phyloP scores from a whole-genome alignment of 2,797 vertebrate species.

The Kryptopterus vitreolus region DNA sequence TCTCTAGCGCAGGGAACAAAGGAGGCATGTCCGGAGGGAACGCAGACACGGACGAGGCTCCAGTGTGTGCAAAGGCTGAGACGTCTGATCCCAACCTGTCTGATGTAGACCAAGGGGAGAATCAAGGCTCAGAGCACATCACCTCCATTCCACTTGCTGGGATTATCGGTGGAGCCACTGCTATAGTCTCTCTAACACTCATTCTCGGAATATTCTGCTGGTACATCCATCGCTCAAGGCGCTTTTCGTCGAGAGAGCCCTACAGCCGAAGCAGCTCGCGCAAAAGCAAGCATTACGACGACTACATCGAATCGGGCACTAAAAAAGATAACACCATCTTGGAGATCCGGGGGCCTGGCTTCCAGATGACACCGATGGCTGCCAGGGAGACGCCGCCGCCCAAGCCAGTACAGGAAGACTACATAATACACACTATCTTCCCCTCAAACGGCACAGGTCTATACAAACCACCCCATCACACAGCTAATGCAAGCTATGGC shows the following conservation, averaged over 20 bases:
- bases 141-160: constrained; percentile 81
- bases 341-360: constrained; percentile 85
- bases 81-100: constrained; percentile 74
- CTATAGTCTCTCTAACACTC: constrained; percentile 85
- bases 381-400: constrained; percentile 75
- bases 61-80: constrained; percentile 90
- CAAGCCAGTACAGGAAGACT: constrained; percentile 85
- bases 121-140: constrained; percentile 68
- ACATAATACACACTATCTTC: constrained; percentile 93
- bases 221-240: constrained; percentile 82
- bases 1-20: constrained; percentile 70
- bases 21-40: constrained; percentile 66
- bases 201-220: constrained; percentile 87
- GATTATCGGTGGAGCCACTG: constrained; percentile 85
- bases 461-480: constrained; percentile 83
- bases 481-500: constrained; percentile 81
- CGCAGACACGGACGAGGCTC: constrained; percentile 78
- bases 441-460: constrained; percentile 89
- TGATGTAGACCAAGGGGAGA: constrained; percentile 74
- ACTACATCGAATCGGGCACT: constrained; percentile 91
- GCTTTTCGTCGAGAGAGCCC: constrained; percentile 78
- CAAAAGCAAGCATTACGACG: constrained; percentile 85
- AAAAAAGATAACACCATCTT: constrained; percentile 94
- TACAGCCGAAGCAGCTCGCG: constrained; percentile 81
- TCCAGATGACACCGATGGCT: constrained; percentile 91